Percentiles rank a stretch among this genome's conserved stretches.
Conservation (phyloP, 2,797 vertebrate genomes). For the Falco biarmicus region DNA sequence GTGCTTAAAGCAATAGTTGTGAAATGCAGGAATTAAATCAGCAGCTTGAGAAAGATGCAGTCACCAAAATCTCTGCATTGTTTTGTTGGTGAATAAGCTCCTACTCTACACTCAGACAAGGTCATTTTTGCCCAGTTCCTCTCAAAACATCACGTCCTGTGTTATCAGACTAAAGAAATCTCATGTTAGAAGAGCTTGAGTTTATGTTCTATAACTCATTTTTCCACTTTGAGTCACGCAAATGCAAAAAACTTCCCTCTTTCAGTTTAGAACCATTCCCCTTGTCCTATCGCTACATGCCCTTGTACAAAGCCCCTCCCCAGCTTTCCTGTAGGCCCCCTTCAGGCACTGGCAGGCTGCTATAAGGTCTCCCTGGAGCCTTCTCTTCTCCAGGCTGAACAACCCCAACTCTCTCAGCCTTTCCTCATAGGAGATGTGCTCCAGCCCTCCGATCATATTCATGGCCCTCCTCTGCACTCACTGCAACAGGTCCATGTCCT, state of each 20-base stretch:
- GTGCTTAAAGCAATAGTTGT: background rate
- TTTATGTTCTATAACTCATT: background rate
- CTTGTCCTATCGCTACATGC: background rate
- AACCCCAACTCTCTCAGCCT: background rate
- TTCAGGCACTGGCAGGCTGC: background rate
- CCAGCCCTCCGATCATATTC: background rate
- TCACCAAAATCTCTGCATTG: background rate
- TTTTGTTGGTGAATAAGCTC: background rate
- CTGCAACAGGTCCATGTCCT: background rate
- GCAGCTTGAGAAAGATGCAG: background rate
- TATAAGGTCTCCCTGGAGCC: background rate
- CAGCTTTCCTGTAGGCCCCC: background rate
- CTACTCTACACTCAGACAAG: background rate
- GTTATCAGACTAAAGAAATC: constrained; percentile 41
- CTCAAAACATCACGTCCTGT: background rate
- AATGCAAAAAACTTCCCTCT: background rate
- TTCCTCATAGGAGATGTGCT: background rate
- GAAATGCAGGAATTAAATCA: background rate
- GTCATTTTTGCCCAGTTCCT: background rate
- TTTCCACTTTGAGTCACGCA: background rate
- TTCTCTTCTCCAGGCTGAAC: background rate
- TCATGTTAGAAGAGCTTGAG: background rate
- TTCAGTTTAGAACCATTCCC: background rate
- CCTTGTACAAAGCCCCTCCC: background rate
- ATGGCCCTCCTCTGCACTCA: background rate